Evolutionary conservation across 2,888 invertebrate species (phyloP).

Genomic region (Dimorphilus gyrociliatus): DNA sequence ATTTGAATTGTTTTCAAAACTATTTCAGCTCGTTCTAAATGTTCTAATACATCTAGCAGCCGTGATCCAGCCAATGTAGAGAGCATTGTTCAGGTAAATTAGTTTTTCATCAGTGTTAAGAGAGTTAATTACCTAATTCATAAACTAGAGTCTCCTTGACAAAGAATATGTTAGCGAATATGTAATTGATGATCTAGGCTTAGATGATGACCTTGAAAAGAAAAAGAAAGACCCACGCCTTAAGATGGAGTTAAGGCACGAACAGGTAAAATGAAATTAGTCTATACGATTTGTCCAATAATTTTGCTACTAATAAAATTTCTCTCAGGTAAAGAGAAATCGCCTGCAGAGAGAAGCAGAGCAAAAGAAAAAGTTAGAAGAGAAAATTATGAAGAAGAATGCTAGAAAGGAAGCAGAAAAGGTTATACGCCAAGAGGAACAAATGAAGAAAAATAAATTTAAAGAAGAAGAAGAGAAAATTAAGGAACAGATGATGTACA

Average conservation of each 20-base stretch:
- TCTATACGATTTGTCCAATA: background rate
- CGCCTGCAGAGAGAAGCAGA: slow-evolving; percentile 23
- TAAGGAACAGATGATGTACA: slow-evolving; percentile 25
- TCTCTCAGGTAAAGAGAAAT: slow-evolving; percentile 27
- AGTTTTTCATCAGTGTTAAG: no score
- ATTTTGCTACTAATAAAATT: background rate
- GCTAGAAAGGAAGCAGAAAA: no score
- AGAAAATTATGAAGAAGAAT: slow-evolving; percentile 23
- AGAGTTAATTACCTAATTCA: no score
- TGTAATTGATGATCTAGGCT: slow-evolving; percentile 22
- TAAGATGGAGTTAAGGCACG: slow-evolving; percentile 31
- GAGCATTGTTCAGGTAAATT: no score
- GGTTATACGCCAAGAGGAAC: slow-evolving; percentile 29
- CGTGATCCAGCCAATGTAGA: no score
- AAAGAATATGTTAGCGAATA: slow-evolving; percentile 26
- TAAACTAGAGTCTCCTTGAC: no score
- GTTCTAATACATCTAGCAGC: no score
- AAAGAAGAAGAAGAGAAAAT: slow-evolving; percentile 26
- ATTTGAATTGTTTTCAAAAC: no score
- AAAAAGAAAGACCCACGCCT: slow-evolving; percentile 19
- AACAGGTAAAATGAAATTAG: slow-evolving; percentile 22
- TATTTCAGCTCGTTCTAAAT: no score
- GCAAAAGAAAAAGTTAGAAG: slow-evolving; percentile 14
- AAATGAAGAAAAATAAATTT: slow-evolving; percentile 14
- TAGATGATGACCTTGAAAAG: slow-evolving; percentile 12